These are phyloP conservation scores for Bibio marci DNA, from an alignment of 2,888 invertebrate species.

Conservation along the genomic window DNA sequence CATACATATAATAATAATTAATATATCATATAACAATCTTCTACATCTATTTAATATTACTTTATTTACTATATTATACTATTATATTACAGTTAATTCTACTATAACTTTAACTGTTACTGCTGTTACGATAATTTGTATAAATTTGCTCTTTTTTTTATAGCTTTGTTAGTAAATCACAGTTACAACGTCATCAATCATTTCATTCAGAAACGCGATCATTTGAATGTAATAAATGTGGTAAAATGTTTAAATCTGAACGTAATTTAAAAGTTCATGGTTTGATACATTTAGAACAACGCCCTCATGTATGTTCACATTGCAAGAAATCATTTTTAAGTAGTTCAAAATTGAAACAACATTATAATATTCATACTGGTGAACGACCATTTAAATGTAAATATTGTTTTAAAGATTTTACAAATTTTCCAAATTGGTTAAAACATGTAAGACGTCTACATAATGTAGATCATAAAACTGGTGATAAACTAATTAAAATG, in stretches of 20 bases:
- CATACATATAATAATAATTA: too few species aligned
- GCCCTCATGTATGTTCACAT: constrained; percentile 35
- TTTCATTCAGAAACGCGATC: constrained; percentile 27
- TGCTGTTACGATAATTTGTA: too few species aligned
- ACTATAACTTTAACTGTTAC: too few species aligned
- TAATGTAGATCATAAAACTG: constrained; percentile 31
- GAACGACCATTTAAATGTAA: constrained; percentile 36
- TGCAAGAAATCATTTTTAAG: constrained; percentile 40
- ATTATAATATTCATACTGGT: constrained; percentile 39
- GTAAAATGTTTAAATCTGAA: constrained; percentile 35
- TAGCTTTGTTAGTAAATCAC: constrained; percentile 27
- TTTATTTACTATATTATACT: too few species aligned
- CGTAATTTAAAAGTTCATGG: constrained; percentile 38
- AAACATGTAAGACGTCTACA: constrained; percentile 40
- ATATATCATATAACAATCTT: too few species aligned
- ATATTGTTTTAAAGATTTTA: constrained; percentile 38
- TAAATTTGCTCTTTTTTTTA: constrained; percentile 1
- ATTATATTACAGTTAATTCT: too few species aligned
- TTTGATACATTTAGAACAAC: constrained; percentile 33
- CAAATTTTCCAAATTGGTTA: constrained; percentile 40
- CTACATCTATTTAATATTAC: too few species aligned
- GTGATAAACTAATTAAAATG: constrained; percentile 25
- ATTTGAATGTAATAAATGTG: constrained; percentile 28
- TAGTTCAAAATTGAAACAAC: constrained; percentile 39
- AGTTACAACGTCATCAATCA: constrained; percentile 27